Percentiles rank a stretch among this genome's conserved stretches.
These are phyloP conservation scores for Drosophila albomicans DNA, from an alignment of 1,140 invertebrate genomes.

Conservation along the genomic window DNA sequence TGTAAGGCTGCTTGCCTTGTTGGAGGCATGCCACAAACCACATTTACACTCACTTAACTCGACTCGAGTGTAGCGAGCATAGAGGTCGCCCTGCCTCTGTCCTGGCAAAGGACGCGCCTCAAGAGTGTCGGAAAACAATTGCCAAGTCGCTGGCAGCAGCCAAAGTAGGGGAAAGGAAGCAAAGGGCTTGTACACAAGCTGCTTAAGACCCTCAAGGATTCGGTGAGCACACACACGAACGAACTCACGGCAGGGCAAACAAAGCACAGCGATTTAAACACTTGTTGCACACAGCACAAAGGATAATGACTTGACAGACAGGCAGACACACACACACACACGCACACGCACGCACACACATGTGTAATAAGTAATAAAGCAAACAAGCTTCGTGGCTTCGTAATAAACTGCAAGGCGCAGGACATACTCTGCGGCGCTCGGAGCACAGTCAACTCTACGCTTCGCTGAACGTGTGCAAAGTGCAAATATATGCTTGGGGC, in stretches of 20 bases:
- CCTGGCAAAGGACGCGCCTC: constrained; percentile 20
- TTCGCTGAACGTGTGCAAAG: constrained; percentile 19
- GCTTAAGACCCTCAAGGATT: constrained; percentile 72
- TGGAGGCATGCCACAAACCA: constrained; percentile 44
- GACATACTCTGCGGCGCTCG: constrained; percentile 30
- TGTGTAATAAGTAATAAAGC: constrained; percentile 67
- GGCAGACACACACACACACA: constrained; percentile 27
- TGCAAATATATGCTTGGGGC: constrained; percentile 55
- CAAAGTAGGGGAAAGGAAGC: not conserved
- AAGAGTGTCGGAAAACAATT: constrained; percentile 68
- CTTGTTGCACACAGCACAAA: constrained; percentile 76
- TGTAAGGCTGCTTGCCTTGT: constrained; percentile 9
- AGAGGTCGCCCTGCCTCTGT: constrained; percentile 42
- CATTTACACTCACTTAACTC: constrained; percentile 81
- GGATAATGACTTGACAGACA: constrained; percentile 71
- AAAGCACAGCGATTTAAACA: constrained; percentile 73
- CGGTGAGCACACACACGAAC: not conserved
- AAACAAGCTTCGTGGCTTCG: constrained; percentile 56
- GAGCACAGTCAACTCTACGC: constrained; percentile 6
- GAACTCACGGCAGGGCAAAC: constrained; percentile 54
- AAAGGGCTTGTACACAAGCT: constrained; percentile 70
- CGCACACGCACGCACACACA: constrained; percentile 9
- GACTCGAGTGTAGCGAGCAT: constrained; percentile 51
- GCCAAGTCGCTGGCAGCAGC: constrained; percentile 37
- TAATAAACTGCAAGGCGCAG: constrained; percentile 60